A percentile compares a stretch with the other conserved stretches of the same genome.
phyloP scores from a whole-genome alignment of 2,113 vertebrate species.

The Chamaetylas fuelleborni region DNA sequence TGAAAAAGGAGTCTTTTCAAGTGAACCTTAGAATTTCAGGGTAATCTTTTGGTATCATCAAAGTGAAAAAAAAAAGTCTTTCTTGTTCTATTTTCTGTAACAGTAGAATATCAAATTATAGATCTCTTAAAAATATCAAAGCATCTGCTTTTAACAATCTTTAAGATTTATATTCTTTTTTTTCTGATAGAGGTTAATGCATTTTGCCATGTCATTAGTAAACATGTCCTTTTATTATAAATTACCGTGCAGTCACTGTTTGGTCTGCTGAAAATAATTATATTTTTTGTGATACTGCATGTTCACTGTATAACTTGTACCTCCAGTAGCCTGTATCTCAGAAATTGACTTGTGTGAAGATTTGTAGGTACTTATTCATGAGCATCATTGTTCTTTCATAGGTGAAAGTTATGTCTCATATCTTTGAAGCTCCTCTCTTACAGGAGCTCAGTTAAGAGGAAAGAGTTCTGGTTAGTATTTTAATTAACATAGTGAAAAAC shows the following conservation, averaged over 20 bases:
- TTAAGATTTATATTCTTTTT: not conserved
- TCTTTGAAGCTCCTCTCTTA: not conserved
- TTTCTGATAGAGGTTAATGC: not conserved
- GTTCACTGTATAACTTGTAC: not conserved
- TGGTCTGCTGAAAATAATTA: not conserved
- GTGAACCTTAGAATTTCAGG: not conserved
- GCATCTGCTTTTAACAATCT: not conserved
- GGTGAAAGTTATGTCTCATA: not conserved
- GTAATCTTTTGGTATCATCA: not conserved
- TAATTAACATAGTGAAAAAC: not conserved
- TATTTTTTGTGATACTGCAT: not conserved
- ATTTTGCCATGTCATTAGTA: not conserved
- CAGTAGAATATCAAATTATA: not conserved
- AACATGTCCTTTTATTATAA: not conserved
- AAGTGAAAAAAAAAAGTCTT: not conserved
- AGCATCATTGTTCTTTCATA: not conserved
- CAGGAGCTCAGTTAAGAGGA: not conserved
- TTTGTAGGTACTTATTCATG: not conserved
- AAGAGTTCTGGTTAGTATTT: not conserved
- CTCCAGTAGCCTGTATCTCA: not conserved
- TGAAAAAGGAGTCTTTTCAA: not conserved
- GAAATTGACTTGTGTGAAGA: not conserved
- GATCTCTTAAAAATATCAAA: not conserved
- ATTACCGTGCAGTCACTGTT: not conserved
- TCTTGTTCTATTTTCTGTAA: constrained; percentile 5